These are phyloP conservation scores for Cheilosia grossa DNA, from an alignment of 2,888 invertebrate genomes.

Conservation along the genomic window DNA sequence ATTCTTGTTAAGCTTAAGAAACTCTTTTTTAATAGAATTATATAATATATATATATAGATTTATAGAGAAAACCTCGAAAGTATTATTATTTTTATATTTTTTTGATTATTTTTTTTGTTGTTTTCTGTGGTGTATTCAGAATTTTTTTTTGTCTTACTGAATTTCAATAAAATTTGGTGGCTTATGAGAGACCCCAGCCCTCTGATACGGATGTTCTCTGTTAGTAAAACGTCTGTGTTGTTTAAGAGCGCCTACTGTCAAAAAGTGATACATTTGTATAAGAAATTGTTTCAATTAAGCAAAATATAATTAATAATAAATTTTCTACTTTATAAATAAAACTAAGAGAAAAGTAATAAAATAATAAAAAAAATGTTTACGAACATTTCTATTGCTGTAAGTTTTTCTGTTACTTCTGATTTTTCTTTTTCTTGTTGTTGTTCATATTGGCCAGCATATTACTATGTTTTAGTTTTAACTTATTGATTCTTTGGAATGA, in stretches of 20 bases:
- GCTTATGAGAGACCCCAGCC: constrained; percentile 91
- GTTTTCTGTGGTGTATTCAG: constrained; percentile 1
- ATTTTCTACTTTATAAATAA: constrained; percentile 32
- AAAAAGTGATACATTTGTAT: constrained; percentile 62
- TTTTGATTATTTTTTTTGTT: constrained; percentile 7
- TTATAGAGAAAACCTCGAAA: constrained; percentile 36
- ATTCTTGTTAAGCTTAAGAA: constrained; percentile 38
- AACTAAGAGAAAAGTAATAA: constrained; percentile 15
- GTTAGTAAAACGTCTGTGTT: constrained; percentile 92
- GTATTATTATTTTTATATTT: constrained; percentile 6
- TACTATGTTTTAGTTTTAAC: constrained; percentile 11
- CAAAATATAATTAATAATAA: constrained; percentile 31
- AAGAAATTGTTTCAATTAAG: constrained; percentile 48
- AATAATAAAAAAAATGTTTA: constrained; percentile 38
- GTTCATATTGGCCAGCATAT: constrained; percentile 74
- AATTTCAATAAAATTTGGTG: constrained; percentile 82
- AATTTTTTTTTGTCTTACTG: constrained; percentile 73
- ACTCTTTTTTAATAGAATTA: constrained; percentile 10
- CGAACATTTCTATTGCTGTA: constrained; percentile 47
- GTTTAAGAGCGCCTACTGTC: constrained; percentile 84
- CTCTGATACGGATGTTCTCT: constrained; percentile 99
- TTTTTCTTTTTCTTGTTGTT: constrained; percentile 72
- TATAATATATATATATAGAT: constrained; percentile 10
- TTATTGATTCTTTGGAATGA: constrained; percentile 81
- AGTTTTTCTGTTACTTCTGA: constrained; percentile 76